Base-by-base conservation (phyloP, 2,113 vertebrate species). In the Rafetus swinhoei region DNA sequence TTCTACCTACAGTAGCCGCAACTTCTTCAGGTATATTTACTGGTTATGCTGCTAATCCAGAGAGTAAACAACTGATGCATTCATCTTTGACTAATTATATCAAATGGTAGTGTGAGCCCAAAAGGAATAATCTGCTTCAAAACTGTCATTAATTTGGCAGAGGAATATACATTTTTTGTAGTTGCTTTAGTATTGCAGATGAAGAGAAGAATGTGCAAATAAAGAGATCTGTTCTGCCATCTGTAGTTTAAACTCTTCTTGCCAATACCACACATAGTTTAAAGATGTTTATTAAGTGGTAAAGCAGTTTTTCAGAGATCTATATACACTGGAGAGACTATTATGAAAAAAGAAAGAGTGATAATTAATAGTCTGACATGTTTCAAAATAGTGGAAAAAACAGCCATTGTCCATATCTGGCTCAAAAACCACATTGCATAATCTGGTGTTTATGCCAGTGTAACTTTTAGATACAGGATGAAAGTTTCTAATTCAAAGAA, bases 221-320 rank as follows among this genome's bases (percentile, higher is more conserved):
- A 98, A 98, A 98, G 97, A 98, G 97, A 98, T 97, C 97, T 98
- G 97, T 90, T 98, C 96, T 90, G 57, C 98, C 98, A 98, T 98
- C 98, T 98, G 98, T 96, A 97, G 96, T 97, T 98, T 97, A 97
- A 95, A 84, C 94, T 97, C 93, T 94, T 97, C 87, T 95, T 97
- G 97, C 97, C 97, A 98, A 86, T 92, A 93, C 95, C 94, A 97
- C 96, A 90, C 93, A 85, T 93, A 97, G 86, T 85, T 94, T 95
- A 96, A 96, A 97, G 92, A 97, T 98, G 95, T 97, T 97, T 97
- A 97, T 92, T 97, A 98, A 97, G 81, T 90, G 92, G 53, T 76
- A 90, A 87, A 93, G 72, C 69, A 90, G 18, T 83, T 93, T 89
- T 97, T 4, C 50, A 90, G 91, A 89, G 89, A 85, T 85, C 81